Evolutionary conservation across 2,113 vertebrate species (phyloP), one percentile per base, ranked within the genome.

Genomic region (Ameiurus melas): DNA sequence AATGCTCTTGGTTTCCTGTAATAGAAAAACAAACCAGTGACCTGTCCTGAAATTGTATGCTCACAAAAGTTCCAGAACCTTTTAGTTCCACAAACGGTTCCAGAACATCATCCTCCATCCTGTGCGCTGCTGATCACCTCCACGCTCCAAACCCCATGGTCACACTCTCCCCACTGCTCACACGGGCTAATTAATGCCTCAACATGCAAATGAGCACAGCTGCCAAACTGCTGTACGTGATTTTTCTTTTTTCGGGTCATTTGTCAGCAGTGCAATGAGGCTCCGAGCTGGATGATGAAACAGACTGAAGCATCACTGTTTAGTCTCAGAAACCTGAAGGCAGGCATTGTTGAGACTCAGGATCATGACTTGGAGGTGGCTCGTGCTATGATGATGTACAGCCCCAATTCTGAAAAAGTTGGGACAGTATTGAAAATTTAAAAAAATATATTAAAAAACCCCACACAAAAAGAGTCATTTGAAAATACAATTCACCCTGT

Each of bases 181-280:
- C 95, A 96, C 95, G 95, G 95, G 95, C 97, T 98, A 97, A 99
- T 99, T 98, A 98, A 96, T 97, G 96, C 95, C 97, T 97, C 97
- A 97, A 97, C 97, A 98, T 98, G 97, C 95, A 97, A 97, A 97
- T 98, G 93, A 97, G 96, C 95, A 94, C 94, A 94, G 94, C 93
- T 95, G 95, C 95, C 96, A 96, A 98, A 96, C 96, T 97, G 96
- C 95, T 95, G 96, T 95, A 95, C 95, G 95, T 94, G 95, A 95
- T 95, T 95, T 91, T 91, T 91, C 86, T 91, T 51, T 92, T 79
- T 55, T 78, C 89, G 85, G 90, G 89, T 91, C 90, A 93, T 94
- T 93, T 91, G 92, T 90, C 89, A 88, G 80, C 87, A 91, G 92
- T 91, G 90, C 93, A 93, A 89, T 43, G 39, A 90, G 87, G 89